Base-by-base conservation (phyloP, 1,140 invertebrate species). In the Hyles euphorbiae region DNA sequence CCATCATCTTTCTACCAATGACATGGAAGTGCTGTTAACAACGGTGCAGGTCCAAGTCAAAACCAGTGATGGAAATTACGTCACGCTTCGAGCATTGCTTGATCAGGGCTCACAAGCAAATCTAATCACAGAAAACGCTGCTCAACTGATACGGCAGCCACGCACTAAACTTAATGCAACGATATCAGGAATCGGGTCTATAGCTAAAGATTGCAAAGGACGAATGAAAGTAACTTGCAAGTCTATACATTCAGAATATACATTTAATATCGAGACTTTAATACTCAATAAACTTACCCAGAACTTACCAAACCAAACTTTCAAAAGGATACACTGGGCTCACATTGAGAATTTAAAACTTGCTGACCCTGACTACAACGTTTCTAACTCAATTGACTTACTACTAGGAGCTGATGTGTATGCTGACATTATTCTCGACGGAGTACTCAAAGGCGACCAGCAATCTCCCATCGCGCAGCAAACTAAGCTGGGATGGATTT, bases 401-500 rank as follows among this genome's bases (percentile, higher is more conserved):
- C 53, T 70, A 6, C 56, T 74, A 0, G 60, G 62, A 10, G 68
- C 68, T 0, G 66, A 67, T 40, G 56, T 70, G 7, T 74, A 68
- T 49, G 46, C 65, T 2, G 34, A 64, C 0, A 61, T 70, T 10
- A 49, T 70, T 4, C 10, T 63, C 12, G 66, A 60, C 3, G 66
- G 66, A 43, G 49, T 71, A 12, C 44, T 67, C 0, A 65, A 58
- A 49, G 51, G 50, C 22, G 10, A 8, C 8, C 10, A 40, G 3
- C 4, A 48, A 10, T 49, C 59, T 8, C 64, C 63, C 3, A 34
- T 68, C 1, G 69, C 67, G 0, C 72, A 74, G 55, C 62, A 67
- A 34, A 74, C 63, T 10, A 63, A 66, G 4, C 22, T 74, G 22
- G 68, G 68, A 2, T 74, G 68, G 72, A 57, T 74, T 9, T 33